Base-by-base conservation (phyloP, 2,888 invertebrate genomes). In the Empis livida region DNA sequence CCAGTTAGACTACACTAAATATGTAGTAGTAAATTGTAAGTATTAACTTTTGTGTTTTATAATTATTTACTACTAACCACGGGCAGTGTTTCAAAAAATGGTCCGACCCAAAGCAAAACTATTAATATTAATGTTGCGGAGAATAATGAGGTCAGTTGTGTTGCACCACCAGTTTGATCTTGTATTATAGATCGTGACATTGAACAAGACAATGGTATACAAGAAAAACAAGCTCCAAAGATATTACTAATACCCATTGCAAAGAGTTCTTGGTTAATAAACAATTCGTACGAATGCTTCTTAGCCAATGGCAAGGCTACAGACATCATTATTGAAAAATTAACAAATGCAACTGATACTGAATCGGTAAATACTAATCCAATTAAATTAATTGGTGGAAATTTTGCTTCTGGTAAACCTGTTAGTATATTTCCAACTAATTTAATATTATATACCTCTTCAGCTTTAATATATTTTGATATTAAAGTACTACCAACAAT, bases 81-180 rank as follows among this genome's bases (percentile, higher is more conserved):
- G 39, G 92, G 92, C 43, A 93, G 67, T 11, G 80, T 75, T 61
- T 82, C 79, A 60, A 92, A 87, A 58, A 85, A 80, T 1, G 87
- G 87, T 10, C 87, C 91, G 51, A 91, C 75, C 75, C 82, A 84
- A 42, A 91, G 69, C 15, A 92, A 70, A 14, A 90, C 82, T 15
- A 82, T 65, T 4, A 90, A 67, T 15, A 93, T 70, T 45, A 91
- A 67, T 2, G 65, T 53, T 54, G 84, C 83, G 1, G 90, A 87
- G 32, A 91, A 75, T 23, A 89, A 59, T 2, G 85, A 84, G 13
- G 88, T 82, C 47, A 85, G 61, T 70, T 91, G 90, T 1, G 89
- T 85, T 57, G 76, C 80, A 27, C 89, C 89, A 3, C 91, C 91
- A 2, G 79, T 82, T 45, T 80, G 75, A 58, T 84, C 81, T 61